phyloP scores from a whole-genome alignment of 2,888 invertebrate species.

The Cantharis rustica region DNA sequence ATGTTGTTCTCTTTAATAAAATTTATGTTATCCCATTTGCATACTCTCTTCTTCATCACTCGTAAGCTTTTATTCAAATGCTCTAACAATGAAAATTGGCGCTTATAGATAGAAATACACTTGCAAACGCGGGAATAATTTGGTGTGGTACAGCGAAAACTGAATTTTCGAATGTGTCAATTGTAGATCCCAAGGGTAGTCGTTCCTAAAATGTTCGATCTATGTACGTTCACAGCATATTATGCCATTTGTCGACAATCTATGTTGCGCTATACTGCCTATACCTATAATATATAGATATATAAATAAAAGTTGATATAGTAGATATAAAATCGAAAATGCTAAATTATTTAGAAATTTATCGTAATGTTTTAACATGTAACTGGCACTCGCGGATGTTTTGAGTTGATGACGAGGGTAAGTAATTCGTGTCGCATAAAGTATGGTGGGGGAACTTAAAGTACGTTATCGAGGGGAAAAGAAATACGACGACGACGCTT shows the following conservation, averaged over 20 bases:
- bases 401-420: conserved; percentile 32
- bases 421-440: conserved; percentile 29
- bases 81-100: not conserved
- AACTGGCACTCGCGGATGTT: conserved; percentile 33
- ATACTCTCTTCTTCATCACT: not conserved
- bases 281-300: not conserved
- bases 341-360: not conserved
- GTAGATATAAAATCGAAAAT: not conserved
- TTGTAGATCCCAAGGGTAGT: not conserved
- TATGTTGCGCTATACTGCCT: not conserved
- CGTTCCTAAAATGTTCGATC: not conserved
- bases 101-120: not conserved
- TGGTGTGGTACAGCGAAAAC: too few species aligned
- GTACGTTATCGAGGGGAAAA: conserved; percentile 40
- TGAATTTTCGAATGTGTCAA: not conserved
- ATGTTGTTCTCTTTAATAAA: not conserved
- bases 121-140: not conserved
- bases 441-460: conserved; percentile 19
- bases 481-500: conserved; percentile 56
- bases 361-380: not conserved
- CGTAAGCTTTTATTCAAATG: not conserved
- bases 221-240: not conserved
- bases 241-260: not conserved
- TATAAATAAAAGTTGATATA: not conserved
- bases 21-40: not conserved